phyloP scores from a whole-genome alignment of 2,888 invertebrate genomes.

The Ferrisia virgata region DNA sequence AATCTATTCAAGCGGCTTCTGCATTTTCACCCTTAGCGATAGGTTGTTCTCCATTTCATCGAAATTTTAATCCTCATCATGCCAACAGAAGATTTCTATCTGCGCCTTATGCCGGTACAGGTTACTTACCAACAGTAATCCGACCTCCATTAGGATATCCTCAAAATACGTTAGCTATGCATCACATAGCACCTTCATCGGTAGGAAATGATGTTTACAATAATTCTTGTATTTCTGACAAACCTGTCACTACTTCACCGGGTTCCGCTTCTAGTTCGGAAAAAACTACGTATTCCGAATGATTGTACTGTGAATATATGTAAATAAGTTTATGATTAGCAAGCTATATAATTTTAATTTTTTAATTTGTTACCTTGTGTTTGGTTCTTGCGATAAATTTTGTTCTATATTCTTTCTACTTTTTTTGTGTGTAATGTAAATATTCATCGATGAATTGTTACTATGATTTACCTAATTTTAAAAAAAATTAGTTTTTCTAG shows the following conservation, averaged over 20 bases:
- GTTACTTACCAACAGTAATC: constrained; percentile 77
- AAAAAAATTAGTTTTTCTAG: not conserved
- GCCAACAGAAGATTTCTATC: constrained; percentile 67
- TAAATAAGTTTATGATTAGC: not conserved
- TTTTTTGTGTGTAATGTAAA: not conserved
- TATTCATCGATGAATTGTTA: not conserved
- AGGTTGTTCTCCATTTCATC: constrained; percentile 54
- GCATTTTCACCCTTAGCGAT: constrained; percentile 73
- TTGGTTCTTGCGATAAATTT: not conserved
- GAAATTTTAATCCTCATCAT: constrained; percentile 59
- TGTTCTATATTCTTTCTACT: not conserved
- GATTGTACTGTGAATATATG: constrained; percentile 49
- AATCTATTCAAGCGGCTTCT: constrained; percentile 59
- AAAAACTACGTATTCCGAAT: constrained; percentile 60
- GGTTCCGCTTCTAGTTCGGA: constrained; percentile 59
- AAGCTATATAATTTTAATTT: not conserved
- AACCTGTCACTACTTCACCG: constrained; percentile 56
- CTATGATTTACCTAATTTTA: not conserved
- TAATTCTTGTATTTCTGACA: constrained; percentile 37
- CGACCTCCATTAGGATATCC: constrained; percentile 52
- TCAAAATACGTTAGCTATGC: constrained; percentile 14
- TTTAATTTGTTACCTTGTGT: constrained; percentile 11
- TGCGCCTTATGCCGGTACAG: constrained; percentile 79
- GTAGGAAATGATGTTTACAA: constrained; percentile 33
- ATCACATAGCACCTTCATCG: constrained; percentile 34